Percentiles rank a stretch among this genome's conserved stretches.
Evolutionary conservation across 2,797 vertebrate species (phyloP).

Genomic region (Falco concolor): DNA sequence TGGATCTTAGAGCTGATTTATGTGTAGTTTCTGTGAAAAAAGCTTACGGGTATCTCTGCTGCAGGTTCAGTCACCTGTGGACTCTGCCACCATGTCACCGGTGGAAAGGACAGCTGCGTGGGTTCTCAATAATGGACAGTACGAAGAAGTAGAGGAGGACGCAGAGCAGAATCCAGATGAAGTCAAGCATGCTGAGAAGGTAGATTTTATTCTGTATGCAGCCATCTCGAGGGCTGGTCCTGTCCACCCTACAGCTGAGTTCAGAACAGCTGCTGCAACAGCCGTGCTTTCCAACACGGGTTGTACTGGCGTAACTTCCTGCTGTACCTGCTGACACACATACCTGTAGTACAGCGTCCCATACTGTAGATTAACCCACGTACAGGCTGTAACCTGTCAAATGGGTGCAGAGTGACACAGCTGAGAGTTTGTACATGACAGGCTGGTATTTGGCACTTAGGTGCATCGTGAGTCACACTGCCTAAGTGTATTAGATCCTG

Average conservation of each 20-base stretch:
- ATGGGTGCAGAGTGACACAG: neutral
- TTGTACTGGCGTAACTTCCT: neutral
- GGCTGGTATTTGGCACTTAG: neutral
- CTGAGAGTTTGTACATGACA: neutral
- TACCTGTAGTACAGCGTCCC: neutral
- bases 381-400: neutral
- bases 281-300: neutral
- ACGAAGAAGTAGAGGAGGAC: conserved; percentile 83
- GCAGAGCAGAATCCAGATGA: conserved; percentile 77
- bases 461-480: neutral
- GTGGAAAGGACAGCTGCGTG: conserved; percentile 96
- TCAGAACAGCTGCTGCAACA: neutral
- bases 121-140: conserved; percentile 93
- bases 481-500: neutral
- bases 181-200: conserved; percentile 86
- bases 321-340: neutral
- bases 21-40: neutral
- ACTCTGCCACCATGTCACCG: conserved; percentile 89
- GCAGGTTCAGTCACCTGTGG: conserved; percentile 86
- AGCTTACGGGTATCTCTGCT: conserved; percentile 28
- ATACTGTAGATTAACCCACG: neutral
- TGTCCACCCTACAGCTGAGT: neutral
- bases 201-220: conserved; percentile 38
- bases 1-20: neutral
- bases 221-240: neutral